These are phyloP conservation scores for Echiichthys vipera DNA, from an alignment of 2,797 vertebrate genomes.

Conservation along the genomic window DNA sequence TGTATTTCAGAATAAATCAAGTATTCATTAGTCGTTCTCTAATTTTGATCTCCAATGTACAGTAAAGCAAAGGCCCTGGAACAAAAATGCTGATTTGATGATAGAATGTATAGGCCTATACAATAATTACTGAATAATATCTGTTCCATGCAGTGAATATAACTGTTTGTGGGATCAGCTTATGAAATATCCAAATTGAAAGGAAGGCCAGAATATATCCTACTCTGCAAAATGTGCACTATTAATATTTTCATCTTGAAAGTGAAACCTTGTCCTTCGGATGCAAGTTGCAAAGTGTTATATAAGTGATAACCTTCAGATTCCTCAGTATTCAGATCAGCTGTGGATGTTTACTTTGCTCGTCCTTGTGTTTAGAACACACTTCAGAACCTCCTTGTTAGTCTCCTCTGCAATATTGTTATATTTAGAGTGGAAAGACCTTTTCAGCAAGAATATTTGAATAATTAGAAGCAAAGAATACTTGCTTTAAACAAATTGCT, in stretches of 20 bases:
- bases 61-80: too few relatives aligned
- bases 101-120: neutral
- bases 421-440: conserved; percentile 3
- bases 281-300: conserved; percentile 50
- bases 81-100: neutral
- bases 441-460: conserved; percentile 37
- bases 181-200: neutral
- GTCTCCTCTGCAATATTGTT: conserved; percentile 21
- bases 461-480: conserved; percentile 37
- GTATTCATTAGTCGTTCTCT: too few relatives aligned
- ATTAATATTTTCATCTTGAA: conserved; percentile 60
- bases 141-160: neutral
- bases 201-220: conserved; percentile 7
- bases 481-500: conserved; percentile 52
- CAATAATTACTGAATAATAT: neutral
- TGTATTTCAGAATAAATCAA: too few relatives aligned
- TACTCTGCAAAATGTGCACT: conserved; percentile 31
- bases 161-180: neutral
- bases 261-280: conserved; percentile 52
- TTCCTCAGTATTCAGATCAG: conserved; percentile 53
- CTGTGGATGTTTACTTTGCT: conserved; percentile 10
- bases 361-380: conserved; percentile 42
- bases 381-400: conserved; percentile 26
- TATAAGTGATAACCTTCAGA: conserved; percentile 42
- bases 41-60: too few relatives aligned